These are phyloP conservation scores for Heterohyrax brucei DNA, from an alignment of 2,797 vertebrate species.

Conservation along the genomic window DNA sequence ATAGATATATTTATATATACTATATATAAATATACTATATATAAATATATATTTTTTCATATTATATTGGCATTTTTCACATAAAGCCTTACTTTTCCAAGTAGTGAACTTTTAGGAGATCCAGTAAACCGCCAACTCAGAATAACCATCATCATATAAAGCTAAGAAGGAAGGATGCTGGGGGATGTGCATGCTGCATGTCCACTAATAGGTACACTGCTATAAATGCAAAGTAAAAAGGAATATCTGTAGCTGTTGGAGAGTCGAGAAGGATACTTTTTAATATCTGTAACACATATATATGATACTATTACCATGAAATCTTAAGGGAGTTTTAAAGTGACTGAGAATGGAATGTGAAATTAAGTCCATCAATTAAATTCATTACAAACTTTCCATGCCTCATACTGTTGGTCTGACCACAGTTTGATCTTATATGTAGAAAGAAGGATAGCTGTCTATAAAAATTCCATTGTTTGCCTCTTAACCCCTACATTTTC, in stretches of 20 bases:
- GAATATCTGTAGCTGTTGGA: background rate
- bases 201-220: background rate
- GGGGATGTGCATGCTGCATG: background rate
- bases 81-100: background rate
- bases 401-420: background rate
- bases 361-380: background rate
- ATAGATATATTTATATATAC: too few species aligned
- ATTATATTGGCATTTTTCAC: constrained; percentile 12
- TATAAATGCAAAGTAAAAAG: background rate
- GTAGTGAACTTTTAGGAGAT: background rate
- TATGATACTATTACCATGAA: background rate
- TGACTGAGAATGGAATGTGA: background rate
- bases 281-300: background rate
- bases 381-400: background rate
- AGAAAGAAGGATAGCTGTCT: background rate
- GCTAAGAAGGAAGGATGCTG: background rate
- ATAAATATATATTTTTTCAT: background rate
- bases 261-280: background rate
- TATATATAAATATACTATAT: too few species aligned
- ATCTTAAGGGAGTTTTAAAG: background rate
- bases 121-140: background rate
- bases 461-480: constrained; percentile 42
- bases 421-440: background rate
- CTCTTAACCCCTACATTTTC: background rate
- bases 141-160: background rate